Conservation (phyloP, 2,888 invertebrate species). For the Panopea generosa region DNA sequence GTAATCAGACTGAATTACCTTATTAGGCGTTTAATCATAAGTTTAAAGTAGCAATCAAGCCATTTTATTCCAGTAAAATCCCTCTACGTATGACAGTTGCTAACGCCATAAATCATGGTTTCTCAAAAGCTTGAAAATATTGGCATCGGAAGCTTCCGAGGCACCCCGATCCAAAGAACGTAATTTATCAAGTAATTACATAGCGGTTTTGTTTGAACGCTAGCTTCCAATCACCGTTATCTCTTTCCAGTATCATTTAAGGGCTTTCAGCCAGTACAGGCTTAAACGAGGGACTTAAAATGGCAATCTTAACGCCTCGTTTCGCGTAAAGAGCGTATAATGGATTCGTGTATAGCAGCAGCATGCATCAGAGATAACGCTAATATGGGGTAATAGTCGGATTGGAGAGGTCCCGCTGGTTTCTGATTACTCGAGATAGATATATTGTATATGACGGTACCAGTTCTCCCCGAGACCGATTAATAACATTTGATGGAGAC, state of each 20-base stretch:
- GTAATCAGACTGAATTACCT: conserved; percentile 56
- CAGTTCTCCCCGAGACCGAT: too few species aligned
- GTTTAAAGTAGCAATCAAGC: conserved; percentile 58
- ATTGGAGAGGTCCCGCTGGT: conserved; percentile 7
- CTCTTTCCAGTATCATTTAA: conserved; percentile 61
- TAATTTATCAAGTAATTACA: conserved; percentile 68
- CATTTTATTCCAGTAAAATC: conserved; percentile 54
- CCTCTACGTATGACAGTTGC: conserved; percentile 55
- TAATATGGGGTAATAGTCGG: conserved; percentile 49
- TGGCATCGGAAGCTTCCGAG: conserved; percentile 48
- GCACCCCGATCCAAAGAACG: conserved; percentile 53
- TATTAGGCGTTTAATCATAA: conserved; percentile 64
- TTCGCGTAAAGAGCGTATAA: conserved; percentile 61
- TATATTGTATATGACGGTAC: conserved; percentile 4
- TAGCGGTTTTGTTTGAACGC: conserved; percentile 67
- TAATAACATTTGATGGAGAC: too few species aligned
- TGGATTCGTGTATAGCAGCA: conserved; percentile 30
- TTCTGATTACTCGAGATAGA: neutral
- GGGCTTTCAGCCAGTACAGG: conserved; percentile 59
- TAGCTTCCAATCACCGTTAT: conserved; percentile 58
- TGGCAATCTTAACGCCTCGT: conserved; percentile 66
- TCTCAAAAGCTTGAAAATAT: conserved; percentile 52
- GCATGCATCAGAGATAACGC: conserved; percentile 55
- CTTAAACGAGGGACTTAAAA: conserved; percentile 54
- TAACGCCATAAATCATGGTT: conserved; percentile 53